A percentile compares a stretch with the other conserved stretches of the same genome.
Conservation (phyloP, 2,888 invertebrate genomes). For the Notocelia uddmanniana region DNA sequence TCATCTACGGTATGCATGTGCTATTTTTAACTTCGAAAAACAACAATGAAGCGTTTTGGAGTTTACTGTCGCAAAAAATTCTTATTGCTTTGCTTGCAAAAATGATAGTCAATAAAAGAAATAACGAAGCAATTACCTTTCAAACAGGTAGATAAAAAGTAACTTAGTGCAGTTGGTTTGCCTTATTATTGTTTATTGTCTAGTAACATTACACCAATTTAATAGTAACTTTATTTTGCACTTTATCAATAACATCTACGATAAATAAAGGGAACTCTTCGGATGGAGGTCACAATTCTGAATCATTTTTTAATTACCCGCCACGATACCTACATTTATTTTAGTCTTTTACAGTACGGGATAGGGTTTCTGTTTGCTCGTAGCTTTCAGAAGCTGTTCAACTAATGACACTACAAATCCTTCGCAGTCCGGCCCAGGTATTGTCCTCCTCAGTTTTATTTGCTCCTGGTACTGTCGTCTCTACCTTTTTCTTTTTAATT, state of each 20-base stretch:
- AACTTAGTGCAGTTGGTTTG: not conserved
- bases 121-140: not conserved
- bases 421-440: conserved; percentile 75
- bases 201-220: not conserved
- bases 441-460: conserved; percentile 79
- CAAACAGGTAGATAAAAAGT: not conserved
- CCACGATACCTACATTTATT: conserved; percentile 24
- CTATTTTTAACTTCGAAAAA: conserved; percentile 32
- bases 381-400: conserved; percentile 54
- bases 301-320: conserved; percentile 70
- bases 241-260: conserved; percentile 46
- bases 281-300: conserved; percentile 68
- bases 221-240: conserved; percentile 8
- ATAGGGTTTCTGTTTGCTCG: conserved; percentile 44
- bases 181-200: not conserved
- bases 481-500: conserved; percentile 79
- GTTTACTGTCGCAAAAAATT: not conserved
- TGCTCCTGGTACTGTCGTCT: conserved; percentile 75
- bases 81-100: not conserved
- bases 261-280: conserved; percentile 62
- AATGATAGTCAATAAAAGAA: not conserved
- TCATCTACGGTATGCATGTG: conserved; percentile 41
- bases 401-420: conserved; percentile 84
- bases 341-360: conserved; percentile 31
- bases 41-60: not conserved